These are phyloP conservation scores for Trypoxylus dichotomus DNA, from an alignment of 1,140 invertebrate species.

Conservation along the genomic window DNA sequence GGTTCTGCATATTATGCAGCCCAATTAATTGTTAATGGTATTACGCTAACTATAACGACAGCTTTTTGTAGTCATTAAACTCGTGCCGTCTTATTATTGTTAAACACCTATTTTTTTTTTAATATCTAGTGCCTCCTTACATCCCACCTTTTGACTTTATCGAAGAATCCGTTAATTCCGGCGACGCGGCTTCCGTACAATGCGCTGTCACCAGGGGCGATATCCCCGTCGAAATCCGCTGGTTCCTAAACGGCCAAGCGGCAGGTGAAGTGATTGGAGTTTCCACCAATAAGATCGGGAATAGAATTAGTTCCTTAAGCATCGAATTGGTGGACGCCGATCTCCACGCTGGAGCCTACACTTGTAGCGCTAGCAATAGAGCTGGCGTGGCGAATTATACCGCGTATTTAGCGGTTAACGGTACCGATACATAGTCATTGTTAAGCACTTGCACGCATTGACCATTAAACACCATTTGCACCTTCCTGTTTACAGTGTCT, in stretches of 20 bases:
- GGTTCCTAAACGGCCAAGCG: slow-evolving; percentile 73
- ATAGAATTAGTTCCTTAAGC: slow-evolving; percentile 74
- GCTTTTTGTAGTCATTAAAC: slow-evolving; percentile 51
- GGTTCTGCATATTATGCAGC: slow-evolving; percentile 64
- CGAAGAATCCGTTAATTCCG: slow-evolving; percentile 76
- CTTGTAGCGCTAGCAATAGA: slow-evolving; percentile 74
- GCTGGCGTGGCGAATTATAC: slow-evolving; percentile 73
- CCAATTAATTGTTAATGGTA: slow-evolving; percentile 45
- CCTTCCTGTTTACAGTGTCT: slow-evolving; percentile 47
- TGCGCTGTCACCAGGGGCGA: slow-evolving; percentile 80
- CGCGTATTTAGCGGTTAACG: slow-evolving; percentile 72
- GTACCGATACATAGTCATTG: slow-evolving; percentile 55
- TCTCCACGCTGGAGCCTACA: slow-evolving; percentile 77
- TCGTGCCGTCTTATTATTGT: not conserved
- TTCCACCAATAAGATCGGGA: slow-evolving; percentile 70
- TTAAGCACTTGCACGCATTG: no score
- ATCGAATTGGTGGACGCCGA: slow-evolving; percentile 73
- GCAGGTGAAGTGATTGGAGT: slow-evolving; percentile 69
- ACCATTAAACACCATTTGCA: not conserved
- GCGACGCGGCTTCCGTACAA: slow-evolving; percentile 73
- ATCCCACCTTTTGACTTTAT: slow-evolving; percentile 66
- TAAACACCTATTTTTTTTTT: not conserved
- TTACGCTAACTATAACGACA: not conserved
- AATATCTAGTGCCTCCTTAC: slow-evolving; percentile 51
- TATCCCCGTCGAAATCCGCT: slow-evolving; percentile 72